A percentile compares a stretch with the other conserved stretches of the same genome.
phyloP scores from a whole-genome alignment of 2,113 vertebrate species.

The Lampris megalopsis region DNA sequence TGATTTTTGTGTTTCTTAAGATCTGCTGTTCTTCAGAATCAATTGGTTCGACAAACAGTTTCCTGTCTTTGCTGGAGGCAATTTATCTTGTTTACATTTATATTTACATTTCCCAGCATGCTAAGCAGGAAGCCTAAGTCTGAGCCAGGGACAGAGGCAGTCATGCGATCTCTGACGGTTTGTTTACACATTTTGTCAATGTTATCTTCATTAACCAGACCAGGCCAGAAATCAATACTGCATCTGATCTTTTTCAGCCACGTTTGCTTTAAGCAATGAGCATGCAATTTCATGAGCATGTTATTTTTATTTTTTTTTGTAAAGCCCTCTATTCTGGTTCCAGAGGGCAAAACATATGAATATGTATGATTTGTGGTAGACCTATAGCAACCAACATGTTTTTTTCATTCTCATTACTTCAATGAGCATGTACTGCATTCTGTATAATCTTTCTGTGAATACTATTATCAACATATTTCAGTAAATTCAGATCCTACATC shows the following conservation, averaged over 20 bases:
- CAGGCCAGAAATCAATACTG: constrained; percentile 46
- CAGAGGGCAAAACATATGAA: not conserved
- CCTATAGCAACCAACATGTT: not conserved
- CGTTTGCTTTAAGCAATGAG: constrained; percentile 13
- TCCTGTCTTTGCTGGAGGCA: constrained; percentile 18
- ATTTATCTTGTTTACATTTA: constrained; percentile 30
- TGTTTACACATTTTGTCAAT: constrained; percentile 40
- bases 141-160: constrained; percentile 20
- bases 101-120: constrained; percentile 36
- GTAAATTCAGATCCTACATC: too few relatives aligned
- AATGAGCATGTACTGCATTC: too few relatives aligned
- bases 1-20: constrained; percentile 1
- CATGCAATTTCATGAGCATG: not conserved
- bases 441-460: too few relatives aligned
- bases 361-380: not conserved
- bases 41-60: constrained; percentile 13
- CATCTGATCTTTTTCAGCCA: constrained; percentile 46
- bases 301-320: constrained; percentile 27
- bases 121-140: constrained; percentile 19
- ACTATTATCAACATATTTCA: too few relatives aligned
- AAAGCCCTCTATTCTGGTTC: constrained; percentile 7
- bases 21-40: constrained; percentile 1
- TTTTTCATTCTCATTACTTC: not conserved
- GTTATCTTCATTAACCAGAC: constrained; percentile 54
- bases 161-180: not conserved